Percentiles rank a stretch among this genome's conserved stretches.
Evolutionary conservation across 1,140 invertebrate species (phyloP).

Genomic region (Scaptomyza hsui): DNA sequence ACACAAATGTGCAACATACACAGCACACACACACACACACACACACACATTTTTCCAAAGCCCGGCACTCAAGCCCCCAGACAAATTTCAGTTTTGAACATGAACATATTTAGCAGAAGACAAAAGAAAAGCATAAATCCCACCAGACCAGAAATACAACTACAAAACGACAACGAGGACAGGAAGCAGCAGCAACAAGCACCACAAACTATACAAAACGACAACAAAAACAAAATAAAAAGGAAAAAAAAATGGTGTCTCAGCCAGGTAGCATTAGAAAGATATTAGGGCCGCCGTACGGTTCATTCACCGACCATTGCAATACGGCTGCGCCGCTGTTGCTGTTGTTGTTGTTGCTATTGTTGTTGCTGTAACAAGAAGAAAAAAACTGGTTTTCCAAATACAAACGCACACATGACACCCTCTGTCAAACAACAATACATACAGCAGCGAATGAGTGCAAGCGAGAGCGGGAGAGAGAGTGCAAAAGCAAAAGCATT

Average conservation of each 20-base stretch:
- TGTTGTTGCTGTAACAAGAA: conserved; percentile 28
- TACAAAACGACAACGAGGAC: conserved; percentile 46
- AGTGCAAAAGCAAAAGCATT: conserved; percentile 46
- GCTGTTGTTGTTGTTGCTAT: conserved; percentile 46
- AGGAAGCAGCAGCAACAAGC: conserved; percentile 51
- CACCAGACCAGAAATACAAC: conserved; percentile 64
- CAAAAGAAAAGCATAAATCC: conserved; percentile 79
- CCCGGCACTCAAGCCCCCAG: conserved; percentile 35
- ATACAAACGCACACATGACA: conserved; percentile 60
- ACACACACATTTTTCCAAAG: conserved; percentile 8
- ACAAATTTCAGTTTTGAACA: conserved; percentile 49
- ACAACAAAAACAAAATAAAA: conserved; percentile 30
- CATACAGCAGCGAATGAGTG: conserved; percentile 37
- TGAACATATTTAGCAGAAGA: conserved; percentile 68
- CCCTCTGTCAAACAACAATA: conserved; percentile 68
- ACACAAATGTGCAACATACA: conserved; percentile 33
- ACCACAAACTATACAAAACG: conserved; percentile 39
- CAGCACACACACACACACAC: conserved; percentile 37
- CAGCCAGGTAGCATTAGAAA: conserved; percentile 69
- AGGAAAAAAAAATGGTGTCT: conserved; percentile 75
- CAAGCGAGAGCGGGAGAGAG: conserved; percentile 64
- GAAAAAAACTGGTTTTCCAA: conserved; percentile 65
- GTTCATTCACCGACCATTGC: conserved; percentile 83
- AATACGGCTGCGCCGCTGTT: conserved; percentile 69
- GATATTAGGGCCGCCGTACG: conserved; percentile 65